Conservation (phyloP, 1,140 invertebrate species). For the Heliconius hewitsoni region DNA sequence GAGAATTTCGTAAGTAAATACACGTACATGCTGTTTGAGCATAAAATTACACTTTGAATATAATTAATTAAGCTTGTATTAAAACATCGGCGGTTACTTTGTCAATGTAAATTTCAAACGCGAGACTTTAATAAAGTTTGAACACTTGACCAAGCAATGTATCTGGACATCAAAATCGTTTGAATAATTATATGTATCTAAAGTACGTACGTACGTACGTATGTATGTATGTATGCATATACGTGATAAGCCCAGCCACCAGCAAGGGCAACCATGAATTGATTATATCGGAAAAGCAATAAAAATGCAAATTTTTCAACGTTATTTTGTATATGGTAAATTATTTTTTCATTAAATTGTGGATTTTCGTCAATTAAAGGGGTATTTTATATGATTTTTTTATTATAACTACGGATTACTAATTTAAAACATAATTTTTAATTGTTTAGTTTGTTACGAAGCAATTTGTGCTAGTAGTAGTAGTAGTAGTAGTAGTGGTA, state of each 20-base stretch:
- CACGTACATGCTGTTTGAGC: background rate
- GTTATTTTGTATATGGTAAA: constrained; percentile 9
- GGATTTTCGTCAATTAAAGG: background rate
- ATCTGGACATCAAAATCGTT: constrained; percentile 26
- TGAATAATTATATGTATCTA: constrained; percentile 36
- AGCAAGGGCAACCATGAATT: constrained; percentile 7
- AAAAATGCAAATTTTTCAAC: constrained; percentile 10
- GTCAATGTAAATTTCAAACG: constrained; percentile 23
- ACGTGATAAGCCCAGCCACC: background rate
- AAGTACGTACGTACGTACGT: too few relatives aligned
- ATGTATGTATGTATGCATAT: background rate
- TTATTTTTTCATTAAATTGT: background rate
- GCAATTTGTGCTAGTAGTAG: constrained; percentile 32
- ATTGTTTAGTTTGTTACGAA: background rate
- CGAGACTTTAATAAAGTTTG: constrained; percentile 17
- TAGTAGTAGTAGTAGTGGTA: too few relatives aligned
- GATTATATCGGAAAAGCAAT: constrained; percentile 12
- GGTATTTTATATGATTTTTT: too few relatives aligned
- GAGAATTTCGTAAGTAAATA: background rate
- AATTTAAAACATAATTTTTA: background rate
- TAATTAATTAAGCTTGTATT: constrained; percentile 10
- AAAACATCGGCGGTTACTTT: constrained; percentile 2
- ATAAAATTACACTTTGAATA: background rate
- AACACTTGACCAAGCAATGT: constrained; percentile 25
- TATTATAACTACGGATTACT: background rate